These are phyloP conservation scores for Heterodera filipjevi DNA, from an alignment of 2,888 invertebrate species.

Conservation along the genomic window DNA sequence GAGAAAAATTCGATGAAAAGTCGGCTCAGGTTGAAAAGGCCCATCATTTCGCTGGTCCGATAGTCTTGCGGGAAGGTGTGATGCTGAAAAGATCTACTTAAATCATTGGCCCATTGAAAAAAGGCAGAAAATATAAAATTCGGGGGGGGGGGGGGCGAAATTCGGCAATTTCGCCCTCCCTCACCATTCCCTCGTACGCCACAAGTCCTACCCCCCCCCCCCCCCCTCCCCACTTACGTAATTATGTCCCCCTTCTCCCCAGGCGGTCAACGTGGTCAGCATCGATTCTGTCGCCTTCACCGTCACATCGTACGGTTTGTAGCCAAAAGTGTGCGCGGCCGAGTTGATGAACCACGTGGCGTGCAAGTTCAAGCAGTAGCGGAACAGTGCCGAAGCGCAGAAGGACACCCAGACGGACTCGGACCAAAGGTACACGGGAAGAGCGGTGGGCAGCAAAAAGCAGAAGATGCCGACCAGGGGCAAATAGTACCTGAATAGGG, in stretches of 20 bases:
- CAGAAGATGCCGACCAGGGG: slow-evolving; percentile 78
- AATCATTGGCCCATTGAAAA: too few relatives aligned
- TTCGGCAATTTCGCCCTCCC: neutral
- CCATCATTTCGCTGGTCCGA: slow-evolving; percentile 55
- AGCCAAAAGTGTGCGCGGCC: slow-evolving; percentile 86
- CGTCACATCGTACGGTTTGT: slow-evolving; percentile 82
- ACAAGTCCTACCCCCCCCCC: neutral
- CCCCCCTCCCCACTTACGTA: slow-evolving; percentile 51
- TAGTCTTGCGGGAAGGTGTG: slow-evolving; percentile 68
- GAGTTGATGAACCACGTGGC: slow-evolving; percentile 93
- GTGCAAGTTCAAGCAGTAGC: slow-evolving; percentile 84
- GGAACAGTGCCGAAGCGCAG: slow-evolving; percentile 78
- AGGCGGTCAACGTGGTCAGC: slow-evolving; percentile 58
- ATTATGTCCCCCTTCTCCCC: slow-evolving; percentile 49
- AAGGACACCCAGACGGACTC: slow-evolving; percentile 80
- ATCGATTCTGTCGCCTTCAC: slow-evolving; percentile 59
- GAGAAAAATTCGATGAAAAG: slow-evolving; percentile 56
- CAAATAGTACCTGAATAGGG: slow-evolving; percentile 74
- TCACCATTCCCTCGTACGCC: neutral
- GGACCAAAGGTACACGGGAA: slow-evolving; percentile 83
- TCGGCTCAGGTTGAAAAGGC: slow-evolving; percentile 54
- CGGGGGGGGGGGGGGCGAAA: neutral
- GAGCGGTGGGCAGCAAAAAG: slow-evolving; percentile 79
- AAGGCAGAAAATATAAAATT: neutral
- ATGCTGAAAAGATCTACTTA: slow-evolving; percentile 63